A percentile compares a stretch with the other conserved stretches of the same genome.
Evolutionary conservation across 2,797 vertebrate species (phyloP).

Genomic region (Chanos chanos): DNA sequence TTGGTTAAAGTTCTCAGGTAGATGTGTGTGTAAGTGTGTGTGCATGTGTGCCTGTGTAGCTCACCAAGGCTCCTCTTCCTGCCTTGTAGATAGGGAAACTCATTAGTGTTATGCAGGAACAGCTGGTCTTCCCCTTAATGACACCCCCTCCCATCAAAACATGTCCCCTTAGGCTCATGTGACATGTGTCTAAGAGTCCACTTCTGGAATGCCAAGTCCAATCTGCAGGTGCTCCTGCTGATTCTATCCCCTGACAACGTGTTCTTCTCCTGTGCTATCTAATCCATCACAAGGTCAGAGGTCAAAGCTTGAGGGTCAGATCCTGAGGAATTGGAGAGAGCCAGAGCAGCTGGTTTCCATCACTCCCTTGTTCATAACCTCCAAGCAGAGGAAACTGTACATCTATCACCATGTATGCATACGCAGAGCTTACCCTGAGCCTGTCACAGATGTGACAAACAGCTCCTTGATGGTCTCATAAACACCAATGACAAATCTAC

Average conservation of each 20-base stretch:
- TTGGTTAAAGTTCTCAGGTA: slow-evolving; percentile 37
- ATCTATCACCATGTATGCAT: slow-evolving; percentile 23
- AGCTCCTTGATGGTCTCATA: slow-evolving; percentile 14
- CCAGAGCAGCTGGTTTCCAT: slow-evolving; percentile 58
- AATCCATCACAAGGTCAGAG: slow-evolving; percentile 45
- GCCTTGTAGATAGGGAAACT: slow-evolving; percentile 59
- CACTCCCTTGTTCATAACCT: slow-evolving; percentile 38
- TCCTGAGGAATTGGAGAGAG: slow-evolving; percentile 39
- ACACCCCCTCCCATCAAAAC: slow-evolving; percentile 44
- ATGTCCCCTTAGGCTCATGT: slow-evolving; percentile 61
- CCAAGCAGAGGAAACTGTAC: slow-evolving; percentile 35
- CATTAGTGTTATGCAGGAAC: slow-evolving; percentile 64
- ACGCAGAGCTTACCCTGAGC: slow-evolving; percentile 29
- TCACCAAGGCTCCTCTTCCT: slow-evolving; percentile 57
- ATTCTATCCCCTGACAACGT: slow-evolving; percentile 46
- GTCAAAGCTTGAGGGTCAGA: slow-evolving; percentile 44
- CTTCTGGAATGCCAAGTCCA: slow-evolving; percentile 70
- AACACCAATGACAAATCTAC: slow-evolving; percentile 20
- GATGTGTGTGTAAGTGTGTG: background rate
- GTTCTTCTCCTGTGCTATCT: slow-evolving; percentile 25
- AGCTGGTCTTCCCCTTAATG: slow-evolving; percentile 61
- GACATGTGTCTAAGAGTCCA: slow-evolving; percentile 67
- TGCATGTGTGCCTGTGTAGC: background rate
- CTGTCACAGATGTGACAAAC: slow-evolving; percentile 14
- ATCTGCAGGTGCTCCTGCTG: slow-evolving; percentile 67